Evolutionary conservation across 1,140 invertebrate species (phyloP), one percentile per base, ranked within the genome.

Genomic region (Bombyx mandarina): DNA sequence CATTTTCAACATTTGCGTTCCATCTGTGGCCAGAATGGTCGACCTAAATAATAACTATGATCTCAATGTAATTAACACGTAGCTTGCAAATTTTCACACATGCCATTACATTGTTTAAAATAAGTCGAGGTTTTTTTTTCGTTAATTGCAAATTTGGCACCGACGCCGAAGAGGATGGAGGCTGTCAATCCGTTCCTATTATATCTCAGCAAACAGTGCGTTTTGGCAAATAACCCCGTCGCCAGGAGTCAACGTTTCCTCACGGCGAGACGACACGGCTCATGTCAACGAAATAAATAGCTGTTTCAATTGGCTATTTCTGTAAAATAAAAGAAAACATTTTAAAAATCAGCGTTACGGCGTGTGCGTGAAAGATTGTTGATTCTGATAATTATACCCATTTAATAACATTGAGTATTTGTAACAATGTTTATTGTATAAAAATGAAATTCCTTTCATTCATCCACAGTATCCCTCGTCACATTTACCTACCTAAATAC

Each of bases 91-190:
- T 68, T 60, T 64, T 57, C 52, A 62, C 49, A 60, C 54, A 50
- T 57, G 62, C 68, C 73, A 63, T 70, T 77, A 51, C 35, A 18
- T 67, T 63, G 57, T 70, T 73, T 69, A 63, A 71, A 74, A 65
- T 63, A 69, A 45, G 26, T 51, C 26, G 55, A 59, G 65, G 69
- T 73, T 78, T 76, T 70, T 81, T 76, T 60, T 72, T 75, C 68
- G 81, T 70, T 85, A 82, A 86, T 85, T 83, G 75, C 75, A 82
- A 85, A 85, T 70, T 86, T 86, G 83, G 83, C 83, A 86, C 73
- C 72, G 73, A 75, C 72, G 71, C 68, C 53, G 58, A 61, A 68
- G 67, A 63, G 70, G 70, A 73, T 71, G 64, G 62, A 70, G 67
- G 66, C 73, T 82, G 82, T 83, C 82, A 83, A 70, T 68, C 77